phyloP scores from a whole-genome alignment of 2,113 vertebrate genomes.

The Riparia riparia region DNA sequence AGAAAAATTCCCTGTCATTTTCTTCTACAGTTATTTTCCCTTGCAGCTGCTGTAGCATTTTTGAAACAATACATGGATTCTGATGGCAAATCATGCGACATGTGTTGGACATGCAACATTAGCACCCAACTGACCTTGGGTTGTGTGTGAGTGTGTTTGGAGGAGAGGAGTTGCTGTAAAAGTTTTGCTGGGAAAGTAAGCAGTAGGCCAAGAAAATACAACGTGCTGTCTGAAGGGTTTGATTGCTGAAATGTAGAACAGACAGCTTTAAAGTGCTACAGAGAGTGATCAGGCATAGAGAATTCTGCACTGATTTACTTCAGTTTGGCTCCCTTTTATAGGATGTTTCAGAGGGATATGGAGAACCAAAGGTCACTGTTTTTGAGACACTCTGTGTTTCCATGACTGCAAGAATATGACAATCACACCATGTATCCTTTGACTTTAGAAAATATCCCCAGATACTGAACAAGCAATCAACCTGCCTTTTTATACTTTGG shows the following conservation, averaged over 20 bases:
- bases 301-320: background rate
- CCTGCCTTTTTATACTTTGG: conserved; percentile 22
- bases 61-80: background rate
- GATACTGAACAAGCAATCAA: conserved; percentile 39
- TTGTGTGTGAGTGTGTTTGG: background rate
- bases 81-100: background rate
- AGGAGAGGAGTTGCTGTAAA: background rate
- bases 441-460: conserved; percentile 63
- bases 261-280: background rate
- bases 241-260: background rate
- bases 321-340: background rate
- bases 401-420: conserved; percentile 65
- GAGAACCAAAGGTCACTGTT: conserved; percentile 33
- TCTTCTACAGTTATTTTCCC: background rate
- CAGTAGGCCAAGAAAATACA: background rate
- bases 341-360: conserved; percentile 1
- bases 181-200: background rate
- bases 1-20: background rate
- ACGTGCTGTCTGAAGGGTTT: background rate
- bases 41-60: background rate
- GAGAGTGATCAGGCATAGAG: background rate
- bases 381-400: conserved; percentile 7
- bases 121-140: background rate
- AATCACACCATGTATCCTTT: conserved; percentile 29
- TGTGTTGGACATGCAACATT: background rate